Percentiles rank a stretch among this genome's conserved stretches.
Conservation (phyloP, 2,888 invertebrate species). For the Hermaeophaga mercurialis region DNA sequence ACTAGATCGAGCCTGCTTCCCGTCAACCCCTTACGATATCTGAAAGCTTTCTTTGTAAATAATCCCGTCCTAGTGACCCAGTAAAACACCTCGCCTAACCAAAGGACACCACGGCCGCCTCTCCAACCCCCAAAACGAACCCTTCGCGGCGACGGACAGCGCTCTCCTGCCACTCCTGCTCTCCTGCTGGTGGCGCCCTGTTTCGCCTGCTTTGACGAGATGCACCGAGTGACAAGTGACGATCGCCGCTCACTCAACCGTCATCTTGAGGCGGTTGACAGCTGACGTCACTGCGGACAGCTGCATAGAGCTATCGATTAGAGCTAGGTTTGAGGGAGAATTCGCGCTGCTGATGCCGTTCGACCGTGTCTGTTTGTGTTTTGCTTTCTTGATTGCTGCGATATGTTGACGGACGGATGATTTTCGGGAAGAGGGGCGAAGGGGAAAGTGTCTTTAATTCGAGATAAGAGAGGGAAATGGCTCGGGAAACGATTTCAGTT, state of each 20-base stretch:
- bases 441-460: not conserved
- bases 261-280: slow-evolving; percentile 41
- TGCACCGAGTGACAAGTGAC: slow-evolving; percentile 40
- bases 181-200: slow-evolving; percentile 38
- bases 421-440: not conserved
- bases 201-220: slow-evolving; percentile 41
- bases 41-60: not conserved
- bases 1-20: too few species aligned
- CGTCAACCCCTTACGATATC: too few species aligned
- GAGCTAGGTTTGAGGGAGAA: slow-evolving; percentile 33
- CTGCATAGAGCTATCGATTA: slow-evolving; percentile 57
- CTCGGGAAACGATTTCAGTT: too few species aligned
- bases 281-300: slow-evolving; percentile 59
- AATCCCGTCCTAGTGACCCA: slow-evolving; percentile 9
- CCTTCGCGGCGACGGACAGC: slow-evolving; percentile 23
- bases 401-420: slow-evolving; percentile 8
- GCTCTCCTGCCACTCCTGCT: slow-evolving; percentile 33
- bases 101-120: slow-evolving; percentile 1
- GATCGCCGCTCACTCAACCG: slow-evolving; percentile 38
- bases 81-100: not conserved
- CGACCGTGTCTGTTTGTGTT: slow-evolving; percentile 29
- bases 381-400: slow-evolving; percentile 18
- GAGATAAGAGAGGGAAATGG: not conserved
- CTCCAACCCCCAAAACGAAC: slow-evolving; percentile 16
- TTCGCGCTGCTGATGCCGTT: slow-evolving; percentile 37